Evolutionary conservation across 2,113 vertebrate genomes (phyloP), one percentile per base, ranked within the genome.

Genomic region (Brachypodius melanocephalos): DNA sequence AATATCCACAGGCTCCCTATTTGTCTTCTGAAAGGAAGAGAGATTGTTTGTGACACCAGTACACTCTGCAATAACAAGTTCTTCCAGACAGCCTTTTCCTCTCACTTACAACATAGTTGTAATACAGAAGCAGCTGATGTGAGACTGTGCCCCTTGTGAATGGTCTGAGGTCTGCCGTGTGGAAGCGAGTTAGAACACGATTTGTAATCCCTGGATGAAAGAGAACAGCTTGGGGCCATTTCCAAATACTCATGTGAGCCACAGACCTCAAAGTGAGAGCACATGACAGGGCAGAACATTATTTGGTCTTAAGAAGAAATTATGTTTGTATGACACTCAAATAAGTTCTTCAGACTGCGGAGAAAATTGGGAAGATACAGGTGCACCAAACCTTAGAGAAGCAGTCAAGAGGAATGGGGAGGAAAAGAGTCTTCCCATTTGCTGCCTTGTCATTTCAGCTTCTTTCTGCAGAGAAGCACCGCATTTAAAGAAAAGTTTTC

Each of bases 31-130:
- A 26, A 79, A 79, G 29, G 43, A 66, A 48, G 18, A 75, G 57
- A 59, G 48, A 25, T 22, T 18, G 52, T 67, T 63, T 91, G 32
- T 78, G 72, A 86, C n/a, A 55, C 43, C 9, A 25, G 1, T 0
- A 31, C 13, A 28, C 81, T 36, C 42, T 76, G 54, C 34, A 68
- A 54, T 25, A 51, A 34, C 40, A 32, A 69, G 65, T 42, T 84
- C 46, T 83, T 84, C 65, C 1, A 0, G 42, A 49, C 2, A 5
- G 43, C 52, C 61, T 81, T 86, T 84, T 42, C 62, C 68, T 36
- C 43, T 83, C 0, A 0, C 67, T 85, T 68, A 29, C 71, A 73
- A n/a, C n/a, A 14, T 0, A 0, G 17, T 0, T 87, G 52, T 58
- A 85, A 61, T 71, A 68, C 28, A 59, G 54, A 67, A 66, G 54